Evolutionary conservation across 1,140 invertebrate genomes (phyloP).

Genomic region (Episyrphus balteatus): DNA sequence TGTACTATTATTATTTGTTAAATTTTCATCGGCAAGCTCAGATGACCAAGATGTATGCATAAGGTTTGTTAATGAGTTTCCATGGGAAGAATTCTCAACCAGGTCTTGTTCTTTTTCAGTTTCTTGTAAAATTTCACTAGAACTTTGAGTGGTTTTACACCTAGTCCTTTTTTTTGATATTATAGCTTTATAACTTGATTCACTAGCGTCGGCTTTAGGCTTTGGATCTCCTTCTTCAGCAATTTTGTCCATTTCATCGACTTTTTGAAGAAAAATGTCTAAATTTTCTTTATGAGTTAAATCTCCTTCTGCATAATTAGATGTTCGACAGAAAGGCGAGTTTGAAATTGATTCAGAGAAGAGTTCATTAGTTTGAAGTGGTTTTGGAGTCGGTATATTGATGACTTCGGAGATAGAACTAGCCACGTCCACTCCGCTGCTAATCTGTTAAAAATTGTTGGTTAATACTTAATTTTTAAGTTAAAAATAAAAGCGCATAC

Average conservation of each 20-base stretch:
- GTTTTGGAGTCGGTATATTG: constrained; percentile 36
- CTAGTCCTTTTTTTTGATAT: constrained; percentile 8
- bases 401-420: constrained; percentile 46
- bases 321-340: constrained; percentile 23
- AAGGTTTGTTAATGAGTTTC: constrained; percentile 27
- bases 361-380: constrained; percentile 27
- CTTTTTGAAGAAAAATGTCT: constrained; percentile 26
- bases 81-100: constrained; percentile 2
- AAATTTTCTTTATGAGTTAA: constrained; percentile 24
- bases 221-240: constrained; percentile 18
- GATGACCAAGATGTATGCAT: constrained; percentile 33
- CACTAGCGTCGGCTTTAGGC: neutral
- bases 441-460: constrained; percentile 24
- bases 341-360: constrained; percentile 34
- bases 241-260: constrained; percentile 30
- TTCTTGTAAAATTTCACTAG: constrained; percentile 7
- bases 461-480: constrained; percentile 12
- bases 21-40: constrained; percentile 9
- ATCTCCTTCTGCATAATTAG: constrained; percentile 18
- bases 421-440: constrained; percentile 55
- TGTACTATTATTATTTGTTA: constrained; percentile 8
- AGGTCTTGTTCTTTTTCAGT: neutral
- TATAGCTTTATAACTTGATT: constrained; percentile 1
- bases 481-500: constrained; percentile 26
- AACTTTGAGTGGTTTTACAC: constrained; percentile 6